Percentiles rank a stretch among this genome's conserved stretches.
Evolutionary conservation across 2,113 vertebrate genomes (phyloP).

Genomic region (Syngnathus typhle): DNA sequence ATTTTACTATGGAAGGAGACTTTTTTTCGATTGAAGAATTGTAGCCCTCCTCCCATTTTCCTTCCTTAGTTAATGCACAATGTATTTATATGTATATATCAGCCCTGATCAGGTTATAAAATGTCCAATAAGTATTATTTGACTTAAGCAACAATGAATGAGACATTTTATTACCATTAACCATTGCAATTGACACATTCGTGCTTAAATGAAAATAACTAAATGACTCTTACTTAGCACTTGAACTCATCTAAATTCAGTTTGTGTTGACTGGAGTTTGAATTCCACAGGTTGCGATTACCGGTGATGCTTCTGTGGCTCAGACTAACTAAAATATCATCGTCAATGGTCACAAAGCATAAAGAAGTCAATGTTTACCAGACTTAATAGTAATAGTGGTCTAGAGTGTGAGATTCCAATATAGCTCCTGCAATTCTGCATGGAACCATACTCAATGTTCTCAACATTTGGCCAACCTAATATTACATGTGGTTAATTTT

Average conservation of each 20-base stretch:
- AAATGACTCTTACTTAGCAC: background rate
- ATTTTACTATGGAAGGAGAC: too few species aligned
- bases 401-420: background rate
- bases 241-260: background rate
- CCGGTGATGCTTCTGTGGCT: background rate
- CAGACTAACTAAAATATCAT: background rate
- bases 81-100: too few species aligned
- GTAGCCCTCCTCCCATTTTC: conserved; percentile 26
- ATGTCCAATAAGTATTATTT: conserved; percentile 1
- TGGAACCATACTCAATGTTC: too few species aligned
- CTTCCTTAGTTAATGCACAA: too few species aligned
- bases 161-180: background rate
- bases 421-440: too few species aligned
- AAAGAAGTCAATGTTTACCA: background rate
- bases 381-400: background rate
- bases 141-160: background rate
- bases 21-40: too few species aligned
- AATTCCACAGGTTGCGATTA: background rate
- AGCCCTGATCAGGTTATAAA: background rate
- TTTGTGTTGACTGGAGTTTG: background rate
- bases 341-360: background rate
- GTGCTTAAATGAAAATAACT: background rate
- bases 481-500: background rate
- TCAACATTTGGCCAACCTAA: background rate
- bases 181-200: background rate